Base-by-base conservation (phyloP, 35 echinoderm and acorn worm species). In the Acanthaster planci region DNA sequence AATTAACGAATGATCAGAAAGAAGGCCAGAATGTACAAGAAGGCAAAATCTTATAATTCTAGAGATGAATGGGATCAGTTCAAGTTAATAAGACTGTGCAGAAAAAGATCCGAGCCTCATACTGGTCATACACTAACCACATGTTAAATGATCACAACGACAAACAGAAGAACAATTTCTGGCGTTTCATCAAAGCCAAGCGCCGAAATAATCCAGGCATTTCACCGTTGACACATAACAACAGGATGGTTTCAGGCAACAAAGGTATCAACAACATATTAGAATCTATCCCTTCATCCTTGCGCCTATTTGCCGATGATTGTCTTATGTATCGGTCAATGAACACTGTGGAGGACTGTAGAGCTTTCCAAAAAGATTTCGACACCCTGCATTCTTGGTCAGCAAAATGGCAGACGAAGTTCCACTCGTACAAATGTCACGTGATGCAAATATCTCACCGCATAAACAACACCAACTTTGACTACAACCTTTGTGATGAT, bases 1-100 rank as follows among this genome's bases (percentile, higher is more conserved):
- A 87, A n/a, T n/a, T n/a, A 87, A 64, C 86, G 86, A 36, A 8
- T 80, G 77, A 80, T 87, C 76, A 87, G 37, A 0, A 87, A 80
- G 51, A 87, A 87, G 55, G 37, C 76, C 32, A 78, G 77, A 80
- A 53, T 87, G 40, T 87, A 87, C 77, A 80, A 58, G 56, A 87
- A 80, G 58, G 86, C 77, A 2, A 87, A 78, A 79, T 16, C 51
- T 3, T 39, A 31, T 12, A 84, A 84, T 42, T 37, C 67, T 79
- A 27, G 9, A 30, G 52, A 9, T 8, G 86, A 87, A 47, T 87
- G 86, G 86, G 39, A 80, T 56, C 40, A 60, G 5, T 79, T 87
- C 39, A 87, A 78, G 44, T 30, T 52, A 36, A 80, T 87, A 86
- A 86, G 35, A 76, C 37, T 50, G 67, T 86, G 12, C 84, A 86